phyloP scores from a whole-genome alignment of 2,888 invertebrate genomes.

The Glyphotaelius pellucidus region DNA sequence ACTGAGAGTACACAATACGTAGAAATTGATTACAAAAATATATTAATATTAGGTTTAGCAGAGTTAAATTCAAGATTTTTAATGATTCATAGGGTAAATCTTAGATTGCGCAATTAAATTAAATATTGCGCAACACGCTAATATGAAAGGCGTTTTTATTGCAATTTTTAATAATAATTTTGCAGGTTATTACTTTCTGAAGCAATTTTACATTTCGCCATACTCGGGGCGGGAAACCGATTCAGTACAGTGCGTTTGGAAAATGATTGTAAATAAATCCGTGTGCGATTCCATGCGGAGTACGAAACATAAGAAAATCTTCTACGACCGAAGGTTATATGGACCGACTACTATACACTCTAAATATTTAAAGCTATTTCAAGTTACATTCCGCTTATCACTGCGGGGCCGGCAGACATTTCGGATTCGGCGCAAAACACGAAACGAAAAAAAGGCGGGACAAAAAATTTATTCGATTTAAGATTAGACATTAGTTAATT shows the following conservation, averaged over 20 bases:
- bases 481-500: too few relatives aligned
- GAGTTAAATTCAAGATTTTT: too few relatives aligned
- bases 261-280: background rate
- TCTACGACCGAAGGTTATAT: background rate
- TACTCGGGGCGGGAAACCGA: background rate
- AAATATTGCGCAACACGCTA: too few relatives aligned
- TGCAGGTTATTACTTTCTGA: background rate
- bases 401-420: background rate
- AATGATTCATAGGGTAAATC: too few relatives aligned
- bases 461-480: background rate
- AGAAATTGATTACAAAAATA: too few relatives aligned
- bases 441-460: too few relatives aligned
- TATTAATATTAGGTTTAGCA: too few relatives aligned
- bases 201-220: background rate
- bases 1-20: too few relatives aligned
- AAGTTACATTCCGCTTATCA: background rate
- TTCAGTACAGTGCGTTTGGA: background rate
- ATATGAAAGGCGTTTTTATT: too few relatives aligned
- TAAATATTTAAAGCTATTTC: background rate
- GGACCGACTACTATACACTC: background rate
- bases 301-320: background rate
- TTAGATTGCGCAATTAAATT: too few relatives aligned
- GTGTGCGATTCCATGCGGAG: background rate
- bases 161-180: too few relatives aligned
- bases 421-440: background rate